Base-by-base conservation (phyloP, 35 echinoderm and acorn worm species). In the Lytechinus variegatus region DNA sequence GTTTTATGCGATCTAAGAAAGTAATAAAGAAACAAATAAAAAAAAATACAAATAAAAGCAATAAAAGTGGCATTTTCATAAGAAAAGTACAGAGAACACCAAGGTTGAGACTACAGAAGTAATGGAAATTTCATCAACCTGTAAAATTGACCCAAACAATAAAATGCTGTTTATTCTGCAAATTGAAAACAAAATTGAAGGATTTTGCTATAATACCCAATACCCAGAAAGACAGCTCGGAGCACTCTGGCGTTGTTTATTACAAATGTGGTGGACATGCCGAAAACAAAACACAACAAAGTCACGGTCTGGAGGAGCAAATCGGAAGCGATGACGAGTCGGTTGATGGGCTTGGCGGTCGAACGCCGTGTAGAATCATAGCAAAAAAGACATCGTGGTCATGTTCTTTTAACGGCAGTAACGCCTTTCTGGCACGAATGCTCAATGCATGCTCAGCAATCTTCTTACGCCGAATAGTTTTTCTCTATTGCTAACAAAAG, bases 291-390 rank as follows among this genome's bases (percentile, higher is more conserved):
- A 58, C 13, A 24, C 66, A 24, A 79, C 2, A 79, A 79, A 79
- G 66, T 79, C 66, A 79, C 66, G 66, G 66, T 79, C n/a, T 79
- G 13, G 19, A 79, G 19, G 14, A 16, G 16, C 16, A 24, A 79
- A 79, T 79, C 66, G 66, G 66, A 79, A 79, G 66, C 66, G 66
- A 79, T 79, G 66, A 79, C 66, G 66, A 79, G 66, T 79, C n/a
- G 21, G 66, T 79, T 79, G 66, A 79, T 79, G 21, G 21, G 66
- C 7, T 79, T 24, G 66, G 21, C 66, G 66, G 66, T 8, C 66
- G 14, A 79, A 79, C 16, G n/a, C 66, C 16, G 21, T 79, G 7
- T 24, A 79, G 66, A 4, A 19, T 79, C 3, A n/a, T 16, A n/a
- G 66, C 66, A n/a, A 79, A n/a, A 79, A 79, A 19, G 19, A 79